A percentile compares a stretch with the other conserved stretches of the same genome.
These are phyloP conservation scores for Rhea americana DNA, from an alignment of 2,113 vertebrate genomes.

Conservation along the genomic window DNA sequence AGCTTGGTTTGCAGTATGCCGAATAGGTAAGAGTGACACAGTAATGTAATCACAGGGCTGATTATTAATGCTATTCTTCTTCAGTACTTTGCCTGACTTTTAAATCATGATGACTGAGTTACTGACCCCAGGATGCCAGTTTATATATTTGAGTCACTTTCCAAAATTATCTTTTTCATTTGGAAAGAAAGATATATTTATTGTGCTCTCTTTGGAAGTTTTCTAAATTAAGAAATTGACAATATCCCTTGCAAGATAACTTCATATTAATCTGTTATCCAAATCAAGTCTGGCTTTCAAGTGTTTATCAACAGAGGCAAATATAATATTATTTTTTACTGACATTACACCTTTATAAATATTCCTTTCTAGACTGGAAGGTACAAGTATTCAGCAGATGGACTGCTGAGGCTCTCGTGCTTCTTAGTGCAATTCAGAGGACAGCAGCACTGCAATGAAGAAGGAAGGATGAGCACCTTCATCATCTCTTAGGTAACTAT, in stretches of 20 bases:
- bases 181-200: background rate
- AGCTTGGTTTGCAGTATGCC: background rate
- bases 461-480: too few species aligned
- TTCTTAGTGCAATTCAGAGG: too few species aligned
- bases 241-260: background rate
- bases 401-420: too few species aligned
- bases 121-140: background rate
- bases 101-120: background rate
- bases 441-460: too few species aligned
- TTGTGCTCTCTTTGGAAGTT: background rate
- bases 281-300: background rate
- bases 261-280: background rate
- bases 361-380: too few species aligned
- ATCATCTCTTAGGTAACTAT: too few species aligned
- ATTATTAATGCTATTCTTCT: background rate
- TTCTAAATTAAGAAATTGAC: background rate
- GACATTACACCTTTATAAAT: background rate
- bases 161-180: background rate
- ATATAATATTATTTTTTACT: background rate
- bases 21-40: fast-evolving
- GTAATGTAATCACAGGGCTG: background rate
- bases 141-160: background rate
- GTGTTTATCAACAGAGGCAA: background rate
- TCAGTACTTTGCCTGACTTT: background rate
- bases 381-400: too few species aligned